A percentile compares a stretch with the other conserved stretches of the same genome.
phyloP scores from a whole-genome alignment of 2,888 invertebrate species.

The Cyclophora albipunctata region DNA sequence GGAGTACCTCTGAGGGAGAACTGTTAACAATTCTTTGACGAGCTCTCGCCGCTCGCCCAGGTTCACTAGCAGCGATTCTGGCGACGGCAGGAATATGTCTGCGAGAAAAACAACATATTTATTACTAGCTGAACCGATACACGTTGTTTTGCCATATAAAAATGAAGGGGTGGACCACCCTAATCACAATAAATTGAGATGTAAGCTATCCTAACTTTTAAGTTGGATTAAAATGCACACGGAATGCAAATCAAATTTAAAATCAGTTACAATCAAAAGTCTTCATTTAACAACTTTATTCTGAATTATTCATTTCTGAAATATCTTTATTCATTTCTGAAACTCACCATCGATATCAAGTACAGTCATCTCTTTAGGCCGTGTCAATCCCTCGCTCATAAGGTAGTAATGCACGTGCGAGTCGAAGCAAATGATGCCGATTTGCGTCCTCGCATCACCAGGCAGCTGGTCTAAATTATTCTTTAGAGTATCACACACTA shows the following conservation, averaged over 20 bases:
- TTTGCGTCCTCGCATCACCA: slow-evolving; percentile 94
- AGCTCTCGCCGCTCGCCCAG: slow-evolving; percentile 88
- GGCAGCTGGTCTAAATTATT: slow-evolving; percentile 91
- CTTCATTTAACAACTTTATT: too few species aligned
- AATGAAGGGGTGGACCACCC: too few species aligned
- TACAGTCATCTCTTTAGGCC: slow-evolving; percentile 92
- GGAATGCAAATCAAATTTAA: too few species aligned
- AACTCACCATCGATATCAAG: slow-evolving; percentile 90
- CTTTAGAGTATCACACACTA: slow-evolving; percentile 86
- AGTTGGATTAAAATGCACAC: too few species aligned
- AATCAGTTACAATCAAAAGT: too few species aligned
- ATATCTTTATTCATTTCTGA: too few species aligned
- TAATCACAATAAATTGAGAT: too few species aligned
- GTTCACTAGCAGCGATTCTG: slow-evolving; percentile 94
- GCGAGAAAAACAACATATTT: slow-evolving; percentile 18
- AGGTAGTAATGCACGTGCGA: slow-evolving; percentile 95
- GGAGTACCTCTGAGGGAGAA: slow-evolving; percentile 85
- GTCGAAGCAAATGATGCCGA: slow-evolving; percentile 96
- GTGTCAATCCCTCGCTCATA: slow-evolving; percentile 86
- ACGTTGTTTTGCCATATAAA: too few species aligned
- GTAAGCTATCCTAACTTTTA: too few species aligned
- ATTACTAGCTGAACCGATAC: too few species aligned
- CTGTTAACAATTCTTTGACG: slow-evolving; percentile 82
- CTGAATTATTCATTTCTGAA: too few species aligned
- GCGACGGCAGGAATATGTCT: slow-evolving; percentile 96